These are phyloP conservation scores for crab-eating macaque (Macaca fascicularis) DNA, from an alignment of 2,113 vertebrate species.

Conservation along the genomic window T2T-MFA8v1.1 NC_088388.1:93868001-93868500, in stretches of 20 bases:
- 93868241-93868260: neutral
- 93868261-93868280: neutral
- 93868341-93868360: neutral
- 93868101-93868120: neutral
- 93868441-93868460: neutral
- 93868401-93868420: neutral
- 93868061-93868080: neutral
- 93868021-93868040: neutral
- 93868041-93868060: neutral
- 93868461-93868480: neutral
- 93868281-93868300: slow-evolving; percentile 22
- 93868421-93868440: neutral
- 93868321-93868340: neutral
- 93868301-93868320: neutral
- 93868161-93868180: neutral
- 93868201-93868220: neutral
- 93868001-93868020: rapidly evolving
- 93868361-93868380: neutral
- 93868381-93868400: neutral
- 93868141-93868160: neutral
- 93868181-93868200: neutral
- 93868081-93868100: neutral
- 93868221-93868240: neutral
- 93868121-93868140: neutral
- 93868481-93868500: neutral